These are phyloP conservation scores for Pyralis farinalis DNA, from an alignment of 2,888 invertebrate species.

Conservation along the genomic window DNA sequence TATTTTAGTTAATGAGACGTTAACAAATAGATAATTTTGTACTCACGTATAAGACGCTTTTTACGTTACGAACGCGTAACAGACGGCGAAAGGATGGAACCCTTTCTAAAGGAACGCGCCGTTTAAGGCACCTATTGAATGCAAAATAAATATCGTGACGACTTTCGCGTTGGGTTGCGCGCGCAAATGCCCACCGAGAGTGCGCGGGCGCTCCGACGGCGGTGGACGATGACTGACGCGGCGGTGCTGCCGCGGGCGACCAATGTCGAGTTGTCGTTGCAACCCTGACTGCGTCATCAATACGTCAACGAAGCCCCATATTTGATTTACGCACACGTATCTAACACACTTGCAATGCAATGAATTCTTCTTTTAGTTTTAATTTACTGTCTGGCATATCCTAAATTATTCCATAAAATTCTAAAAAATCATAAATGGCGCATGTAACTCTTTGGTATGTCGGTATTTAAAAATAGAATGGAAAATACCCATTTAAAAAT, in stretches of 20 bases:
- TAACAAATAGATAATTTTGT: not conserved
- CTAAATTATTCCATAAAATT: no score
- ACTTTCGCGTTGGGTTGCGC: conserved; percentile 58
- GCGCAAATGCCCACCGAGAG: conserved; percentile 53
- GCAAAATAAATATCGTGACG: conserved; percentile 56
- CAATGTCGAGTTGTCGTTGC: not conserved
- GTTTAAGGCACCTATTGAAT: conserved; percentile 53
- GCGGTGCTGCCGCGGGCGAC: not conserved
- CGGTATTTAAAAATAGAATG: no score
- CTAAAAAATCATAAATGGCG: no score
- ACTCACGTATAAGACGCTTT: conserved; percentile 37
- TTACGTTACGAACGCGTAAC: conserved; percentile 29
- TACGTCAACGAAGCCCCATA: conserved; percentile 7
- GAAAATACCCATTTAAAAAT: no score
- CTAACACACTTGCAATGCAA: no score
- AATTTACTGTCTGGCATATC: no score
- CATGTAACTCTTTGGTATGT: no score
- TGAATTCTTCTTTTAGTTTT: no score
- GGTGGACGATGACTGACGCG: conserved; percentile 11
- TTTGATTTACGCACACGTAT: no score
- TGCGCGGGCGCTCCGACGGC: conserved; percentile 37
- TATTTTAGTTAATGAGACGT: no score
- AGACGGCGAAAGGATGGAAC: conserved; percentile 40
- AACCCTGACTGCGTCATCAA: conserved; percentile 9
- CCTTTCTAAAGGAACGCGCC: conserved; percentile 48